Percentiles rank a stretch among this genome's conserved stretches.
These are phyloP conservation scores for Tetranychus cinnabarinus DNA, from an alignment of 1,140 invertebrate species.

Conservation along the genomic window DNA sequence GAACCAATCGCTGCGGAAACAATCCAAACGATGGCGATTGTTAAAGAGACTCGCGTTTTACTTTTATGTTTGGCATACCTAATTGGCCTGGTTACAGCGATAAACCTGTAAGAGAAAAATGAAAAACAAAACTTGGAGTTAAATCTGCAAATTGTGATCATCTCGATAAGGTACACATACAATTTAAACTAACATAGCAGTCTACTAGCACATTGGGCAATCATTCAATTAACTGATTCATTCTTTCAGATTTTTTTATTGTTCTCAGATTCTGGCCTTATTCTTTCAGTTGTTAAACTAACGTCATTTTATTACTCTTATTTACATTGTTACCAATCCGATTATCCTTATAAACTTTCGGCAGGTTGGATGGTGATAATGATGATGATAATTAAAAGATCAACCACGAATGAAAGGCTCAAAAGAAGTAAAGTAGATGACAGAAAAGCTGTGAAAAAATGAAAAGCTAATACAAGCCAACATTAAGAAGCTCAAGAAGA, in stretches of 20 bases:
- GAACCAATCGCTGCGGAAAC: conserved; percentile 87
- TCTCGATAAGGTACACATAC: background rate
- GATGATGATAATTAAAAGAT: too few relatives aligned
- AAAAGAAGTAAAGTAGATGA: too few relatives aligned
- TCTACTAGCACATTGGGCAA: background rate
- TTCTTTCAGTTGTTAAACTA: background rate
- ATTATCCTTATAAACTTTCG: too few relatives aligned
- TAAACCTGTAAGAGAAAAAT: conserved; percentile 42
- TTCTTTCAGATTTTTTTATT: background rate
- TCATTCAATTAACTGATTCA: background rate
- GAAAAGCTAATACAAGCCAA: too few relatives aligned
- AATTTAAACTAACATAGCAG: background rate
- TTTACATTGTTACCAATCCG: too few relatives aligned
- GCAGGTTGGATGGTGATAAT: too few relatives aligned
- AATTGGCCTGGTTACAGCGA: conserved; percentile 93
- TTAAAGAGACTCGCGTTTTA: conserved; percentile 75
- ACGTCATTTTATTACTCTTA: background rate
- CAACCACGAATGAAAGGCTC: too few relatives aligned
- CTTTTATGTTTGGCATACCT: conserved; percentile 98
- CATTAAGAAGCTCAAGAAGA: too few relatives aligned
- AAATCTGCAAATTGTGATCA: background rate
- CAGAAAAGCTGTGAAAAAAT: too few relatives aligned
- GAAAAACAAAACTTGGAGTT: background rate
- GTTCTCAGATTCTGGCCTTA: background rate
- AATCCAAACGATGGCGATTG: conserved; percentile 86